A percentile compares a stretch with the other conserved stretches of the same genome.
Evolutionary conservation across 2,888 invertebrate genomes (phyloP).

Genomic region (Synanthedon tipuliformis): DNA sequence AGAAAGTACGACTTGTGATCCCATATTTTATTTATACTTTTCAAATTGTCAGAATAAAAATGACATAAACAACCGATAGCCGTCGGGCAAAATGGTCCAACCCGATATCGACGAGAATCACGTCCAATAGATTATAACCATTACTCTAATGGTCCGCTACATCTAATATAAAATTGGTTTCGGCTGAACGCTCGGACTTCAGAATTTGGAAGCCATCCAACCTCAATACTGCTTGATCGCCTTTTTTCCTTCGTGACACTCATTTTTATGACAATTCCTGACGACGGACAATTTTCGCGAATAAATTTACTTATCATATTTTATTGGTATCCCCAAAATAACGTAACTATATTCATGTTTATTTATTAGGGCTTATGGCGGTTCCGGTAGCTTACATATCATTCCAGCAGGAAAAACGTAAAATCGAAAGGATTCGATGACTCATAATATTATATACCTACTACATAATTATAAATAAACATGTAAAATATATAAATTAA

Average conservation of each 20-base stretch:
- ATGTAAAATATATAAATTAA: conserved; percentile 5
- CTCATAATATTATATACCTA: conserved; percentile 6
- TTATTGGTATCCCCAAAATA: conserved; percentile 23
- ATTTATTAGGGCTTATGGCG: conserved; percentile 39
- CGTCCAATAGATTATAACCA: conserved; percentile 19
- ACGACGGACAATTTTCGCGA: conserved; percentile 27
- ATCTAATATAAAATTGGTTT: conserved; percentile 30
- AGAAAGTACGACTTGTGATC: neutral
- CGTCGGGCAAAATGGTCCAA: neutral
- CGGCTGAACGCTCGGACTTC: conserved; percentile 16
- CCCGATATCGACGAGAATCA: conserved; percentile 10
- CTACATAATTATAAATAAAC: conserved; percentile 7
- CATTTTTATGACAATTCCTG: conserved; percentile 23
- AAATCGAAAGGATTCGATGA: conserved; percentile 10
- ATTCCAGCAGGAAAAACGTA: too few relatives aligned
- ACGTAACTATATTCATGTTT: conserved; percentile 31
- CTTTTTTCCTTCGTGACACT: conserved; percentile 19
- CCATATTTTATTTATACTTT: neutral
- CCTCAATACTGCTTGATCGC: conserved; percentile 12
- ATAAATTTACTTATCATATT: conserved; percentile 42
- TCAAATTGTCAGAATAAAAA: neutral
- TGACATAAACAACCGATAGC: neutral
- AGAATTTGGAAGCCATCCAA: conserved; percentile 14
- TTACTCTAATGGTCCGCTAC: conserved; percentile 19
- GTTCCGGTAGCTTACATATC: conserved; percentile 4